Percentiles rank a stretch among this genome's conserved stretches.
These are phyloP conservation scores for Macrosteles quadrilineatus DNA, from an alignment of 1,140 invertebrate species.

Conservation along the genomic window DNA sequence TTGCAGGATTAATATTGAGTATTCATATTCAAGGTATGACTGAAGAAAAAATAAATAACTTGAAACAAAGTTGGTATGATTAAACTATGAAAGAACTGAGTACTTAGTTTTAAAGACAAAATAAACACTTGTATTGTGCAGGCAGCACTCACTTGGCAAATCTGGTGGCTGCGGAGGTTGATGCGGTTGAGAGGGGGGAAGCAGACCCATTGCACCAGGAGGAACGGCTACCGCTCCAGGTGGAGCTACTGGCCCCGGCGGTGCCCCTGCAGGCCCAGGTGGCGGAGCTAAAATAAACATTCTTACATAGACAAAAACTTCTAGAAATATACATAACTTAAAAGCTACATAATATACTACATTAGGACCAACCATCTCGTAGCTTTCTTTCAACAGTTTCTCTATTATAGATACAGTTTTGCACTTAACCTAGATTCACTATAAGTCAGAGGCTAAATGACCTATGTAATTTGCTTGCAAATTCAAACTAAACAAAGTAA, in stretches of 20 bases:
- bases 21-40: no score
- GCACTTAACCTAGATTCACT: no score
- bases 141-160: conserved; percentile 53
- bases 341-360: no score
- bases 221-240: conserved; percentile 50
- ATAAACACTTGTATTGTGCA: neutral
- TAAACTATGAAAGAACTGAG: neutral
- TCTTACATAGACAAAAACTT: no score
- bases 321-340: no score
- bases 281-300: conserved; percentile 44
- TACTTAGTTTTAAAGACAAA: neutral
- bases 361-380: no score
- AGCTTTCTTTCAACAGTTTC: no score
- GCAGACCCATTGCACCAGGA: conserved; percentile 46
- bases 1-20: no score
- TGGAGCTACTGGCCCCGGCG: conserved; percentile 49
- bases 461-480: no score
- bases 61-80: neutral
- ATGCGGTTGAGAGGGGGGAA: conserved; percentile 44
- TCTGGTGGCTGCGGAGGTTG: conserved; percentile 50
- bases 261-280: conserved; percentile 48
- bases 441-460: no score
- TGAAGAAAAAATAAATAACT: neutral
- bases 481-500: no score
- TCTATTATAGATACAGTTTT: no score